Conservation (phyloP, 1,140 invertebrate species). For the Lithobius niger region DNA sequence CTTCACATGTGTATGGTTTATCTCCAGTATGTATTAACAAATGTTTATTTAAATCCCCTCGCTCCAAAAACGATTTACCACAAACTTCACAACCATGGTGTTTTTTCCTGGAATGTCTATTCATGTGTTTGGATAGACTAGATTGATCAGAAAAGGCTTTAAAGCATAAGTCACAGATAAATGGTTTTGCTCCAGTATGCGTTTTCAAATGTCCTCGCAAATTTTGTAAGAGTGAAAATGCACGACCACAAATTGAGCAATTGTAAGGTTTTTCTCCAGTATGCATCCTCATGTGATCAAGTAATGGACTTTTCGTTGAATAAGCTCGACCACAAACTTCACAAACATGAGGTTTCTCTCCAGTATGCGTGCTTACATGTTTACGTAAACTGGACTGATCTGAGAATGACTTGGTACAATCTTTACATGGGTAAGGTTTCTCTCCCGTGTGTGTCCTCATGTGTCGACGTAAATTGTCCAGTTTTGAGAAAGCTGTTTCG, state of each 20-base stretch:
- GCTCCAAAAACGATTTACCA: constrained; percentile 16
- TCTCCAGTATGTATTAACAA: constrained; percentile 43
- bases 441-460: constrained; percentile 8
- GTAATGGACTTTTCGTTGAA: neutral
- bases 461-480: constrained; percentile 11
- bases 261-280: constrained; percentile 21
- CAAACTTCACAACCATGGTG: constrained; percentile 16
- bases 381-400: neutral
- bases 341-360: constrained; percentile 1
- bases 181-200: constrained; percentile 22
- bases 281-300: constrained; percentile 17
- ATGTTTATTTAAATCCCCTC: constrained; percentile 36
- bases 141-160: constrained; percentile 20
- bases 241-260: constrained; percentile 23
- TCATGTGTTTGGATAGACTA: constrained; percentile 19
- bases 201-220: constrained; percentile 14
- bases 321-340: constrained; percentile 7
- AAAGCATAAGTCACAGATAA: constrained; percentile 20
- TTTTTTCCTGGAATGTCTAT: constrained; percentile 19
- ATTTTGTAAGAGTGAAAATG: constrained; percentile 11
- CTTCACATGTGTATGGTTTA: constrained; percentile 33
- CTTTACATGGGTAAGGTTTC: neutral
- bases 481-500: constrained; percentile 34
- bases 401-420: constrained; percentile 9
- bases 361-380: neutral